Percentiles rank a stretch among this genome's conserved stretches.
Conservation (phyloP, 1,140 invertebrate species). For the Nephotettix cincticeps region DNA sequence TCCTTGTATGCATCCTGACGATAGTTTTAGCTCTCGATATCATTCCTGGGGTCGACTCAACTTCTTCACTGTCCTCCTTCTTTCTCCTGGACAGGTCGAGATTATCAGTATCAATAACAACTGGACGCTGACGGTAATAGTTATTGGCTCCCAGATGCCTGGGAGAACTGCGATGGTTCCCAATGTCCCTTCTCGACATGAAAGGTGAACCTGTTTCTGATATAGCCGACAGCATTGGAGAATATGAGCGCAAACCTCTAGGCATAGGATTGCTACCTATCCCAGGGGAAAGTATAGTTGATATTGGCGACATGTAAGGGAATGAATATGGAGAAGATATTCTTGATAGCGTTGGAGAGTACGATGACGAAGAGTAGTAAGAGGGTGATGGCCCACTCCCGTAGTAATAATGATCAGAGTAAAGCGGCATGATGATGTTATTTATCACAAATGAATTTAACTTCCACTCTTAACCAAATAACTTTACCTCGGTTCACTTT, state of each 20-base stretch:
- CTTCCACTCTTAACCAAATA: no score
- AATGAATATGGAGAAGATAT: constrained; percentile 13
- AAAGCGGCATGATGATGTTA: constrained; percentile 30
- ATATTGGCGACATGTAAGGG: constrained; percentile 23
- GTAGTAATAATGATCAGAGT: constrained; percentile 30
- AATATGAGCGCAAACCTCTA: constrained; percentile 17
- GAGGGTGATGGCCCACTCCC: constrained; percentile 27
- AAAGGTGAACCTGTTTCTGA: constrained; percentile 54
- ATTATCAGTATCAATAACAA: constrained; percentile 74
- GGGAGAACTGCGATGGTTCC: constrained; percentile 15
- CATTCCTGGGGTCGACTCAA: constrained; percentile 60
- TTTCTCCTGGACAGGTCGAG: constrained; percentile 62
- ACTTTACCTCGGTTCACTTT: no score
- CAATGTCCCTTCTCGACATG: constrained; percentile 3
- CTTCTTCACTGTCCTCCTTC: constrained; percentile 15
- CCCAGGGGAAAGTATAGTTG: constrained; percentile 13
- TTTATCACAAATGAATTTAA: no score
- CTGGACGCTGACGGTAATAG: constrained; percentile 54
- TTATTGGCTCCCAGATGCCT: constrained; percentile 20
- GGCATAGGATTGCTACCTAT: constrained; percentile 19
- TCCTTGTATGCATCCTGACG: constrained; percentile 63
- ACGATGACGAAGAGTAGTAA: constrained; percentile 27
- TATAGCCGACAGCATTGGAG: constrained; percentile 28
- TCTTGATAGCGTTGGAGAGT: background rate
- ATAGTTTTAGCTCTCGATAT: constrained; percentile 69